Base-by-base conservation (phyloP, 2,888 invertebrate species). In the Rhagophthalmus giganteus region DNA sequence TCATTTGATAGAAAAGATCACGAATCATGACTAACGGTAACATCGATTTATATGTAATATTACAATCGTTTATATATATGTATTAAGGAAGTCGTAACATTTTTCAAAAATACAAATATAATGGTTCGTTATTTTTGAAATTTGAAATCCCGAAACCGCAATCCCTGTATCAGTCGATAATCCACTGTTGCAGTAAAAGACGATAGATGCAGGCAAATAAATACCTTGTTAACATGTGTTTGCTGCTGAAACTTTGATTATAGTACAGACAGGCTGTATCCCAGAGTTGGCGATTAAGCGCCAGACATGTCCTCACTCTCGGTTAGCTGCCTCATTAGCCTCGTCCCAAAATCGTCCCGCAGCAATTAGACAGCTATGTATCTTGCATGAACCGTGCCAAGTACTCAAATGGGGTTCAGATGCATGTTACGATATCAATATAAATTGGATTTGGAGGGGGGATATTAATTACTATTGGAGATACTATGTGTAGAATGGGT, bases 171-270 rank as follows among this genome's bases (percentile, higher is more conserved):
- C 41, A 15, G 41, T 52, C 52, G 47, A 46, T 52, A 41, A 41
- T 52, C 37, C 50, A 60, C 40, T 42, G 54, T 10, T 31, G 48
- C 52, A 52, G 42, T 49, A 46, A 56, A 59, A 63, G 59, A 59
- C 61, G 61, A 28, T 31, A 25, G 37, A 37, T 45, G 35, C 46
- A 46, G 59, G 59, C 59, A 60, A 64, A n/a, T n/a, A n/a, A n/a
- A 60, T 62, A 57, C 60, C 60, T 41, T 67, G 67, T 67, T 64
- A 64, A 67, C 67, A 66, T 62, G 64, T 67, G 64, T 68, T 60
- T 49, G 51, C 58, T 58, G 51, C 58, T 62, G 61, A 64, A 65
- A 64, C 57, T 65, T 63, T 63, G 62, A 67, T 67, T 60, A 63
- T 60, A 64, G 58, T 61, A 61, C 54, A 58, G 55, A 48, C 51